Base-by-base conservation (phyloP, 2,888 invertebrate genomes). In the Drosophila pseudotalamancana region DNA sequence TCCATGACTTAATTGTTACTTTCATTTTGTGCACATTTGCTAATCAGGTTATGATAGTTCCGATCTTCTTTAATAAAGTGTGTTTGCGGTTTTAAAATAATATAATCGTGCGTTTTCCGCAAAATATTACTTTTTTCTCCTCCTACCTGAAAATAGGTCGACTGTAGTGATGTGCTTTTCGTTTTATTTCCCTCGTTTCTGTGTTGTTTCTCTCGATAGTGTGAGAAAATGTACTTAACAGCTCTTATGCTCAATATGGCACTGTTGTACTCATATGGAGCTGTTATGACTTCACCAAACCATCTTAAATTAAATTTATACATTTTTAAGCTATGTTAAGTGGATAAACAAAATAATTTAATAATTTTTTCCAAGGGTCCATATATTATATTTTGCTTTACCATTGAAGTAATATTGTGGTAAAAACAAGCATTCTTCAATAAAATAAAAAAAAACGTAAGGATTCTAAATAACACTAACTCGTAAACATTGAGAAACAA, bases 1-100 rank as follows among this genome's bases (percentile, higher is more conserved):
- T 96, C 98, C 98, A 98, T 65, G 90, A 91, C 86, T 91, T 90
- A 54, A 90, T 90, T 90, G 83, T 91, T 55, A 90, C 87, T 90
- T 91, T 90, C 90, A 90, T 90, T 89, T 89, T 90, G 80, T 56
- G 66, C 84, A 78, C 84, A 84, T 88, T 75, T 68, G 83, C 29
- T 78, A 55, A 60, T 49, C 72, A 51, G 40, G 37, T 72, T 45
- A 50, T 62, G 59, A 51, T 57, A 59, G 56, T 59, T 54, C 45
- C 34, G 53, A 32, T 60, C 57, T 45, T 57, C 29, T 45, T 62
- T 48, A 40, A 53, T 39, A 61, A 72, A 32, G 18, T 64, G 19
- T 62, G 42, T 55, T 37, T 51, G 37, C 50, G 40, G 51, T 16
- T 37, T 46, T 27, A 12, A 25, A 29, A 48, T 37, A 27, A 40